phyloP scores from a whole-genome alignment of 2,113 vertebrate species.

The Ploceus nigricollis region DNA sequence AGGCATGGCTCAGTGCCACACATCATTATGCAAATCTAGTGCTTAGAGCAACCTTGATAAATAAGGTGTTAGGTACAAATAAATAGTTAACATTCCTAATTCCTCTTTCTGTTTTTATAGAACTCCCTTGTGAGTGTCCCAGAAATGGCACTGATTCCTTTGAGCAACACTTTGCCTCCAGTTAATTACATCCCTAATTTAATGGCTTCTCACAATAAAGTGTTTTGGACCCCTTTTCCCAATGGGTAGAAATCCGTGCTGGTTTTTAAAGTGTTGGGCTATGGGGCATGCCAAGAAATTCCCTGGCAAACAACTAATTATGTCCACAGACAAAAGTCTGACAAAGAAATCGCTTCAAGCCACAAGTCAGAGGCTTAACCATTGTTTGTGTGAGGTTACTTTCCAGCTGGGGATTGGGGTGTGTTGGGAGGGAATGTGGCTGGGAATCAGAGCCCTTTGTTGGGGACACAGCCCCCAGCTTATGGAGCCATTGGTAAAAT shows the following conservation, averaged over 20 bases:
- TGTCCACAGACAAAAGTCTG: background rate
- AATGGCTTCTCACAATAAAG: background rate
- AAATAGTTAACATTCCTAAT: background rate
- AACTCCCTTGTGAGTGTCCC: background rate
- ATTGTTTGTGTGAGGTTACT: constrained; percentile 7
- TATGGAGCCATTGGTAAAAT: constrained; percentile 6
- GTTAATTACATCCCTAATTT: background rate
- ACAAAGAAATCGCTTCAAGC: constrained; percentile 39
- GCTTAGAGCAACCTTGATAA: background rate
- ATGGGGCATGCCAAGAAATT: background rate
- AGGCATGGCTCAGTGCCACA: background rate
- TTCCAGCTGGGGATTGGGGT: background rate
- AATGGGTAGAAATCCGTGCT: background rate
- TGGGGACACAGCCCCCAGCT: background rate
- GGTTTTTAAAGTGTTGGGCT: background rate
- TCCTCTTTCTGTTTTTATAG: background rate
- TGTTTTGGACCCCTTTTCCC: background rate
- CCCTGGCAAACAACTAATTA: background rate
- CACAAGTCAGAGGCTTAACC: constrained; percentile 47
- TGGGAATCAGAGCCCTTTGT: constrained; percentile 42
- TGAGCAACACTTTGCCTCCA: background rate
- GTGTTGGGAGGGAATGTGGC: constrained; percentile 18
- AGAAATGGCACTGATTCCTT: background rate
- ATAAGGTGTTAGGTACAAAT: background rate
- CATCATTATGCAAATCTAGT: background rate